phyloP scores from a whole-genome alignment of 2,888 invertebrate genomes.

The Hypomecis atomaria region DNA sequence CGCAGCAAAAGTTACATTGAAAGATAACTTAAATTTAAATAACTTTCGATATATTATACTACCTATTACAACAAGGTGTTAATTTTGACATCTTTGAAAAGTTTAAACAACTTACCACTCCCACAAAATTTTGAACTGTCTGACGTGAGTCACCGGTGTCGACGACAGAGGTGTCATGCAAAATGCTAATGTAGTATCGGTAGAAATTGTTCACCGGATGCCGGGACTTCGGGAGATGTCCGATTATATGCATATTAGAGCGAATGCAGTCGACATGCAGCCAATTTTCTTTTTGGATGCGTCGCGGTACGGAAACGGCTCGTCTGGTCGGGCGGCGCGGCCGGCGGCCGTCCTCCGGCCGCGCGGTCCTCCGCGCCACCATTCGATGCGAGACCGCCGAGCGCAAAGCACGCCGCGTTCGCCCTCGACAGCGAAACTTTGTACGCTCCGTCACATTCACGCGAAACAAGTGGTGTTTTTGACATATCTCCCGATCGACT shows the following conservation, averaged over 20 bases:
- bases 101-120: neutral
- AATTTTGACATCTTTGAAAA: neutral
- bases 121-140: too few species aligned
- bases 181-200: slow-evolving; percentile 39
- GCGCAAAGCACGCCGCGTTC: slow-evolving; percentile 60
- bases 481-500: slow-evolving; percentile 57
- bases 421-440: slow-evolving; percentile 69
- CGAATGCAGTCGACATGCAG: slow-evolving; percentile 63
- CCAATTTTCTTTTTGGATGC: slow-evolving; percentile 62
- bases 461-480: slow-evolving; percentile 75
- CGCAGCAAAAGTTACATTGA: too few species aligned
- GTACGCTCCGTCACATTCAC: slow-evolving; percentile 63
- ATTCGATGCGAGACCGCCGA: slow-evolving; percentile 71
- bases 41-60: too few species aligned
- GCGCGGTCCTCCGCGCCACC: slow-evolving; percentile 43
- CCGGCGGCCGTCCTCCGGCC: slow-evolving; percentile 36
- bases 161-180: slow-evolving; percentile 37
- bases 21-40: too few species aligned
- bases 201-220: slow-evolving; percentile 53
- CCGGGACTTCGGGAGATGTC: slow-evolving; percentile 64
- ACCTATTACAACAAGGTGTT: neutral
- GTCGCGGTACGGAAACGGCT: slow-evolving; percentile 57
- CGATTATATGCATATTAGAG: slow-evolving; percentile 70
- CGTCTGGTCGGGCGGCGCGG: slow-evolving; percentile 41
- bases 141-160: neutral